Evolutionary conservation across 2,113 vertebrate genomes (phyloP).

Genomic region (human (Homo sapiens)): DNA sequence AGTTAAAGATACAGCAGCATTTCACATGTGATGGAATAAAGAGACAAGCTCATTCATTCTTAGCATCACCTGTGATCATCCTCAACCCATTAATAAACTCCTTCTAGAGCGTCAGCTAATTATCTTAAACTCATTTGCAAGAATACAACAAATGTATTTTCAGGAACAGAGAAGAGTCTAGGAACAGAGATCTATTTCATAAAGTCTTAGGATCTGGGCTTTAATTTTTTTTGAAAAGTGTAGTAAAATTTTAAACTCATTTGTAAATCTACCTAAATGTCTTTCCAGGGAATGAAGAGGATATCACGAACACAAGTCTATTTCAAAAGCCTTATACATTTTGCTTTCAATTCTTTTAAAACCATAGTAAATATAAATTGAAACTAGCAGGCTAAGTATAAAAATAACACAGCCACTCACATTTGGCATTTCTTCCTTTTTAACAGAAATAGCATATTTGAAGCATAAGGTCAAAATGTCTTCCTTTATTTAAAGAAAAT

Average conservation of each 20-base stretch:
- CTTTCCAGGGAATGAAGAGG: neutral
- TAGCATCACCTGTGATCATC: neutral
- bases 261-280: neutral
- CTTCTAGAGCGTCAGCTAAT: neutral
- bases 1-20: accelerated
- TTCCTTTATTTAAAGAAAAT: conserved; percentile 77
- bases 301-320: neutral
- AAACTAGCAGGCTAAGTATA: conserved; percentile 31
- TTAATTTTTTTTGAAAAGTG: conserved; percentile 54
- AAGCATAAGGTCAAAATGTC: conserved; percentile 64
- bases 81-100: neutral
- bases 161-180: neutral
- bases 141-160: neutral
- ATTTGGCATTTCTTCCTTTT: conserved; percentile 20
- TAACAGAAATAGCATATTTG: conserved; percentile 46
- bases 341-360: conserved; percentile 50
- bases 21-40: neutral
- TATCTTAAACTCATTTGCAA: neutral
- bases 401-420: conserved; percentile 64
- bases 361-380: conserved; percentile 65
- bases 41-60: neutral
- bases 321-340: conserved; percentile 47
- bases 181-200: neutral
- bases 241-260: conserved; percentile 40
- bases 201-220: conserved; percentile 2